Percentiles rank a stretch among this genome's conserved stretches.
Evolutionary conservation across 2,888 invertebrate species (phyloP).

Genomic region (Eristalinus sepulchralis): DNA sequence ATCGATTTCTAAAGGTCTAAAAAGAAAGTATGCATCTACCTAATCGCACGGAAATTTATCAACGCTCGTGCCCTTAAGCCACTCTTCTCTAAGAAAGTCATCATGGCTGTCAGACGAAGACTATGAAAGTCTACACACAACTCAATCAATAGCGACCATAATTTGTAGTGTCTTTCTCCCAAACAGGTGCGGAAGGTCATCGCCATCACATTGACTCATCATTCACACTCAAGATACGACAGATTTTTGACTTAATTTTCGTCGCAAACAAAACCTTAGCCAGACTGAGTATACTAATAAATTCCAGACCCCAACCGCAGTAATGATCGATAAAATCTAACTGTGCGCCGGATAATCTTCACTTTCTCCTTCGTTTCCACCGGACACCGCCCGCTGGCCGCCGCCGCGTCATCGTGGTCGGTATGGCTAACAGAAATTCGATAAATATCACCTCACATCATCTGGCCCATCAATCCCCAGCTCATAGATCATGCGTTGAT

Average conservation of each 20-base stretch:
- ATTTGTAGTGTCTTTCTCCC: not conserved
- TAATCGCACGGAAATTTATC: not conserved
- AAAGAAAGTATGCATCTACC: not conserved
- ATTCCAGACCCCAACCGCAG: not conserved
- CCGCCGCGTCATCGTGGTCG: no score
- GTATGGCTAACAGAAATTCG: not conserved
- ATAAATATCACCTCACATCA: not conserved
- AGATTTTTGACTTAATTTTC: not conserved
- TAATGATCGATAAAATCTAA: not conserved
- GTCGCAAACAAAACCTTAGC: not conserved
- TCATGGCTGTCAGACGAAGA: not conserved
- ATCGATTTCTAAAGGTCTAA: not conserved
- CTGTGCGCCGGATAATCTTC: not conserved
- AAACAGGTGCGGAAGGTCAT: not conserved
- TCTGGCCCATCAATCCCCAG: not conserved
- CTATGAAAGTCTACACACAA: not conserved
- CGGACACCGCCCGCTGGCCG: no score
- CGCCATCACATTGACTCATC: not conserved
- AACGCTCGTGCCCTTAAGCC: not conserved
- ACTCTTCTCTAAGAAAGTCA: not conserved
- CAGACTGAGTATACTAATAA: not conserved
- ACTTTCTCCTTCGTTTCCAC: not conserved
- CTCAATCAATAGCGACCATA: not conserved
- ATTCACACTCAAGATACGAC: not conserved
- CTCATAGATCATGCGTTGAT: not conserved